Evolutionary conservation across 2,797 vertebrate species (phyloP).

Genomic region (Myotis planiceps): DNA sequence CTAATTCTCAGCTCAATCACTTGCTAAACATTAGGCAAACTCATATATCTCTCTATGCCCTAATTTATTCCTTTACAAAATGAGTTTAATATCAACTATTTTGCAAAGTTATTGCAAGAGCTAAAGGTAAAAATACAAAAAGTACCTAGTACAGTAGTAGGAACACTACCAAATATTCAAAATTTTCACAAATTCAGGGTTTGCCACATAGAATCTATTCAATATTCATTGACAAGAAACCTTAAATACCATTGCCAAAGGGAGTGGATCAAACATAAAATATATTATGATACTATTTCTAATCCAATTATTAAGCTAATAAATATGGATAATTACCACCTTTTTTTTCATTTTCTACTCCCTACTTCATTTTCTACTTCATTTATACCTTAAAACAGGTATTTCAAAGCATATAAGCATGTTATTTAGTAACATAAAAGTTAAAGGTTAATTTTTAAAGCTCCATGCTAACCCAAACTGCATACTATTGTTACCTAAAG

Average conservation of each 20-base stretch:
- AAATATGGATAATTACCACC: background rate
- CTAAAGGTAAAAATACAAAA: background rate
- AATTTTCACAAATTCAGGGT: background rate
- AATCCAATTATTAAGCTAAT: background rate
- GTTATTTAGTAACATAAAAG: conserved; percentile 10
- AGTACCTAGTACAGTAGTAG: background rate
- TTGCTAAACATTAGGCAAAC: background rate
- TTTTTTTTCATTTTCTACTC: conserved; percentile 27
- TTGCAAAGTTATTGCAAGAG: background rate
- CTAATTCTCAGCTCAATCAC: background rate
- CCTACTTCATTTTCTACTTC: conserved; percentile 23
- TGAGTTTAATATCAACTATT: background rate
- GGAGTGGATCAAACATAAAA: background rate
- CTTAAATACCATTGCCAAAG: conserved; percentile 15
- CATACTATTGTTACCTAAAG: background rate
- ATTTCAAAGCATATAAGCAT: background rate
- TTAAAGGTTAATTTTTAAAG: conserved; percentile 61
- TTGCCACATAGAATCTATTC: background rate
- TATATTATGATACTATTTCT: background rate
- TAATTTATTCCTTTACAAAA: conserved; percentile 18
- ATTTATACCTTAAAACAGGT: background rate
- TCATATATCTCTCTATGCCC: background rate
- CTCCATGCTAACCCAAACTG: background rate
- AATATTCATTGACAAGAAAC: background rate
- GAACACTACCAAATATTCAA: background rate